Conservation (phyloP, 2,888 invertebrate species). For the Drepanosiphum platanoidis region DNA sequence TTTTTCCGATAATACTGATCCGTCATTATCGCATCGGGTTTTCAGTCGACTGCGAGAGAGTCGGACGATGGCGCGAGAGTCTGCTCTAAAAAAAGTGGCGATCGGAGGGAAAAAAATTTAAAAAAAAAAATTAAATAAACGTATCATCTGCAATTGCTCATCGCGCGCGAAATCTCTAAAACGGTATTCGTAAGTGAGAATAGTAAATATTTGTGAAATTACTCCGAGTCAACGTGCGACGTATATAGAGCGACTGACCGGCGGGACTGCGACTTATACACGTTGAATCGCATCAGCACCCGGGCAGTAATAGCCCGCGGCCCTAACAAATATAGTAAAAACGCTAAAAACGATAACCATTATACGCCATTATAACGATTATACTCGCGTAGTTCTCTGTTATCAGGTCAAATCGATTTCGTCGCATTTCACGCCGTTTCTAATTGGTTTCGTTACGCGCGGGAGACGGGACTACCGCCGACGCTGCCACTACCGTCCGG, state of each 20-base stretch:
- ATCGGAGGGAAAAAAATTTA: neutral
- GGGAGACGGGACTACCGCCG: neutral
- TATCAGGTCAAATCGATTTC: constrained; percentile 6
- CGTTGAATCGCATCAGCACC: neutral
- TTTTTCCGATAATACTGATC: neutral
- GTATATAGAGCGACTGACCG: neutral
- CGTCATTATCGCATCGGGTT: neutral
- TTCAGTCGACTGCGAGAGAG: neutral
- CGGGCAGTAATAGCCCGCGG: neutral
- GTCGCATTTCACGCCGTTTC: neutral
- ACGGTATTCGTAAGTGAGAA: neutral
- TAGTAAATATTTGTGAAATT: too few relatives aligned
- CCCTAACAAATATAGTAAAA: neutral
- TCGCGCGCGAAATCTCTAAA: neutral
- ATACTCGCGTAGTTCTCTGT: neutral
- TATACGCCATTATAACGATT: neutral
- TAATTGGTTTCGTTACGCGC: neutral
- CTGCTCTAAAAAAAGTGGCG: neutral
- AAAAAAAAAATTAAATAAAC: neutral
- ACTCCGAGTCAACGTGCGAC: too few relatives aligned
- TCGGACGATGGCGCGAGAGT: neutral
- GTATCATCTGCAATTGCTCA: neutral
- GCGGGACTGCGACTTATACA: neutral
- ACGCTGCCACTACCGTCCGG: neutral
- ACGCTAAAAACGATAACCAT: neutral